These are phyloP conservation scores for Procambarus clarkii DNA, from an alignment of 1,140 invertebrate genomes.

Conservation along the genomic window DNA sequence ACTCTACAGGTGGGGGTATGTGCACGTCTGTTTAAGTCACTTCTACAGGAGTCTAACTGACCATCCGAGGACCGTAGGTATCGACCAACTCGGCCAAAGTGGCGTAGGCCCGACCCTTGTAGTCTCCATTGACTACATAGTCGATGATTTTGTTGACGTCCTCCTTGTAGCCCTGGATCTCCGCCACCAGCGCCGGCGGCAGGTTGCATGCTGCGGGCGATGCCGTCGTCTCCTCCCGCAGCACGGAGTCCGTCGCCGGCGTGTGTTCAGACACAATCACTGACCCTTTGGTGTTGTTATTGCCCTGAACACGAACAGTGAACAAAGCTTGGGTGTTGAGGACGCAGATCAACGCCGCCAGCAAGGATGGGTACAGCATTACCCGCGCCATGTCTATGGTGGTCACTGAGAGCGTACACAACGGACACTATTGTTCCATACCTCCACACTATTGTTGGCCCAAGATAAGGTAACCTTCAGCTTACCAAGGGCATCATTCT, in stretches of 20 bases:
- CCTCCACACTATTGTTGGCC: too few species aligned
- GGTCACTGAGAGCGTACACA: too few species aligned
- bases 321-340: neutral
- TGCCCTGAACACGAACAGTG: neutral
- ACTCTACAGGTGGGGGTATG: too few species aligned
- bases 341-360: neutral
- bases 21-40: too few species aligned
- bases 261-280: neutral
- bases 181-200: neutral
- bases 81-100: conserved; percentile 25
- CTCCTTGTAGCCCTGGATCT: conserved; percentile 17
- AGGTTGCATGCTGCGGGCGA: neutral
- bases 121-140: conserved; percentile 19
- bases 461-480: too few species aligned
- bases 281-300: neutral
- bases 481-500: too few species aligned
- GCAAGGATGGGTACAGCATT: neutral
- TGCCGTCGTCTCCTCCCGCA: neutral
- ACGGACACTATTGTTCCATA: too few species aligned
- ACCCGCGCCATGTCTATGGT: too few species aligned
- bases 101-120: conserved; percentile 11
- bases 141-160: conserved; percentile 21
- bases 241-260: neutral
- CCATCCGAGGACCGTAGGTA: conserved; percentile 82
- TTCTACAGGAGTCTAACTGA: neutral